These are phyloP conservation scores for Sternotherus odoratus DNA, from an alignment of 2,797 vertebrate genomes.

Conservation along the genomic window DNA sequence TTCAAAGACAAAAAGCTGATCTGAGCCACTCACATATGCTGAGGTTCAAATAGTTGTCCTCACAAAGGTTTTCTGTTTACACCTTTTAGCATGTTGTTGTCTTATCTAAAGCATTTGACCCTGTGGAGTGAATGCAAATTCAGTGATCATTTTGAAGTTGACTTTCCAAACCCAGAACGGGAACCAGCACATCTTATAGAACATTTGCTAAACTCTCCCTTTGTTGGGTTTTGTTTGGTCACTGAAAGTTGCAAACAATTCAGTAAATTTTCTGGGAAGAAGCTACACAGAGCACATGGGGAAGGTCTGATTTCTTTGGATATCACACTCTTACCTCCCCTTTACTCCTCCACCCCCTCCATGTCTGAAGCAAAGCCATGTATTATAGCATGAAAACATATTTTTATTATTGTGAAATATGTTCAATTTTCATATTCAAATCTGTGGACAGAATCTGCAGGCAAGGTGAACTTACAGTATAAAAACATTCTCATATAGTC, in stretches of 20 bases:
- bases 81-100: neutral
- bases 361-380: neutral
- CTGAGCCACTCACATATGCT: neutral
- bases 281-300: too few species aligned
- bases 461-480: neutral
- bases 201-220: conserved; percentile 35
- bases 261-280: neutral
- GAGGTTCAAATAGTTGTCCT: neutral
- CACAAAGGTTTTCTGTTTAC: neutral
- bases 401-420: neutral
- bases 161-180: neutral
- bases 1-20: neutral
- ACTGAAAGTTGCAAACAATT: neutral
- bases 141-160: neutral
- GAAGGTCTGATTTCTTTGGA: neutral
- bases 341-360: neutral
- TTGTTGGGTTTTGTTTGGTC: neutral
- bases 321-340: neutral
- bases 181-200: neutral
- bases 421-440: neutral
- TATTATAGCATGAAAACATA: neutral
- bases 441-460: neutral
- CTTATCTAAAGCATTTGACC: neutral
- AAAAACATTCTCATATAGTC: neutral
- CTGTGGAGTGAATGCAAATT: neutral